Evolutionary conservation across 2,797 vertebrate genomes (phyloP), one percentile per base, ranked within the genome.

Genomic region (Lutjanus argentimaculatus): DNA sequence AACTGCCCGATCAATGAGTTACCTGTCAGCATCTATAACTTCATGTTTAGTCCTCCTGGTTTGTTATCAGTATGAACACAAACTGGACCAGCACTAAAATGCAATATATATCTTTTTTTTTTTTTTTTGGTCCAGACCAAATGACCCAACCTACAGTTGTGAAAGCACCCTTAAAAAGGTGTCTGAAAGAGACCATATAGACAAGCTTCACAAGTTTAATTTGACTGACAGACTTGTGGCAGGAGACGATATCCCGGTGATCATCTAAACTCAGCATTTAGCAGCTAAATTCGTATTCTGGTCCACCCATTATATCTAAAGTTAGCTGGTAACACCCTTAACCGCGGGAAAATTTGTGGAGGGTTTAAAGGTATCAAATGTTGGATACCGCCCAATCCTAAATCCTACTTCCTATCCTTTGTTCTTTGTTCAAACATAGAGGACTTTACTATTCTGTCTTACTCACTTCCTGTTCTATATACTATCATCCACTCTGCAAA

Each of bases 341-440:
- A 75, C 36, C 2, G 0, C 4, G 0, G 61, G 46, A 53, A 79
- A 53, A 65, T 64, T 19, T 80, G 67, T 68, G 70, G 30, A 72
- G 42, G 72, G 7, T 70, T 88, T 67, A 61, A 79, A 72, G 57
- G 30, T 64, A 67, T 71, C 51, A 43, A 72, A 77, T 19, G 22
- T 52, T 63, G 63, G 52, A 77, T 36, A 51, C 2, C 4, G 2
- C 30, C 55, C 64, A 64, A 30, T 67, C 68, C n/a, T 59, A 56
- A 64, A 69, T 56, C 76, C 59, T 12, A 21, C 46, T 71, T 74
- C 61, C 48, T 62, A 25, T 59, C 43, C 67, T 89, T 73, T 76
- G 30, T 72, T 78, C 82, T 78, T 49, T 77, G 53, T 65, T 66
- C 36, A 81, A 66, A 77, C 67, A 83, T 16, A 71, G 57, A 55